Base-by-base conservation (phyloP, 2,888 invertebrate species). In the Noctua pronuba region DNA sequence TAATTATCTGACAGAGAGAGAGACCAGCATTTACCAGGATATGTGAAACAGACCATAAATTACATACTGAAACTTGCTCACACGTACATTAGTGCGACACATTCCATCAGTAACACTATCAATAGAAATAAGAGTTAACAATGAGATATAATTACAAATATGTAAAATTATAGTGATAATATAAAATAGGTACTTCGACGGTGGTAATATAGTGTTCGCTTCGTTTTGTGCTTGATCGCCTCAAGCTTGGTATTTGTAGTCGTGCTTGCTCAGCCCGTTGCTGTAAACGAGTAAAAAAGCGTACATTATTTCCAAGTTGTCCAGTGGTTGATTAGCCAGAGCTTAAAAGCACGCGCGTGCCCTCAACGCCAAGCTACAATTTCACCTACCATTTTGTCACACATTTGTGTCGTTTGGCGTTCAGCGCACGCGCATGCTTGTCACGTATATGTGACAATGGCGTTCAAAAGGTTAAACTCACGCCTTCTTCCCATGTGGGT, bases 261-360 rank as follows among this genome's bases (percentile, higher is more conserved):
- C 95, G 5, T 91, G 92, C 84, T 96, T 96, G 90, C 91, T 94
- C 88, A 94, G 80, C n/a, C 95, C 96, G 82, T 96, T 96, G 81
- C 96, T 96, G 94, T 18, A 93, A 94, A 52, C 0, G 2, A 80
- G 79, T 38, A 58, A n/a, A 72, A 74, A n/a, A 18, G 7, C n/a
- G 16, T 41, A 55, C 10, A 58, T 71, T 58, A n/a, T 41, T 62
- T 28, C 0, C 3, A 60, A 60, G 58, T 60, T 60, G 16, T 60
- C 7, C 2, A 18, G 7, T 28, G 28, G 18, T 60, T 60, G 18
- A 58, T 58, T 28, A 58, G 28, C n/a, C n/a, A n/a, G n/a, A n/a
- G n/a, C n/a, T n/a, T n/a, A n/a, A n/a, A n/a, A n/a, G n/a, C n/a
- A n/a, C n/a, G n/a, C n/a, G n/a, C n/a, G n/a, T n/a, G n/a, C n/a